A percentile compares a stretch with the other conserved stretches of the same genome.
Conservation (phyloP, 2,113 vertebrate species). For the Hipposideros armiger region DNA sequence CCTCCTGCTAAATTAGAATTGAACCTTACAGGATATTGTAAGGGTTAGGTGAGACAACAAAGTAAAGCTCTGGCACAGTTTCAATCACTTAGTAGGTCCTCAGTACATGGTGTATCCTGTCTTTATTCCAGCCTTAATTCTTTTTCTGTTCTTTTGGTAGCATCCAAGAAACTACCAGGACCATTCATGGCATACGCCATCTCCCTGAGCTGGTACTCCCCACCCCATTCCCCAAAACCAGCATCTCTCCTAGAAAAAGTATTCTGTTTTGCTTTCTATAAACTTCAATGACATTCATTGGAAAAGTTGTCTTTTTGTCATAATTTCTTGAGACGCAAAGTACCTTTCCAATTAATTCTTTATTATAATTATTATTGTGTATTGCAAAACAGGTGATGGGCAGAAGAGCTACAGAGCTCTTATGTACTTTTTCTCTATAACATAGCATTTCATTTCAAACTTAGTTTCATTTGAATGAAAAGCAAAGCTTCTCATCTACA, state of each 20-base stretch:
- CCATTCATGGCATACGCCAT: background rate
- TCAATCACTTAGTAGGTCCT: background rate
- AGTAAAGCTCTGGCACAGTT: background rate
- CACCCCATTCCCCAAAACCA: accelerated
- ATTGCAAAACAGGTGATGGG: background rate
- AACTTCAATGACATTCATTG: background rate
- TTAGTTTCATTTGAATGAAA: conserved; percentile 30
- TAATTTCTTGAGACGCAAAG: background rate
- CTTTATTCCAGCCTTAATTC: background rate
- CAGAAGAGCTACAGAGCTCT: background rate
- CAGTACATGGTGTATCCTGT: background rate
- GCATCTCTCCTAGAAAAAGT: background rate
- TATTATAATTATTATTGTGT: conserved; percentile 50
- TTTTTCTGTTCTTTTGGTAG: background rate
- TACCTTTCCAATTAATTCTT: conserved; percentile 47
- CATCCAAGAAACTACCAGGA: background rate
- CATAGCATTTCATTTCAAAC: background rate
- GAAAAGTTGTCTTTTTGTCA: background rate
- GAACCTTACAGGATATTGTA: background rate
- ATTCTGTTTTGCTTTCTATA: background rate
- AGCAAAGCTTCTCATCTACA: conserved; percentile 33
- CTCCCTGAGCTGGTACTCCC: background rate
- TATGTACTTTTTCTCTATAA: background rate
- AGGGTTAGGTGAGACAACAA: background rate
- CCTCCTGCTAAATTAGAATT: background rate